phyloP scores from a whole-genome alignment of 2,113 vertebrate genomes.

The Xyrauchen texanus region DNA sequence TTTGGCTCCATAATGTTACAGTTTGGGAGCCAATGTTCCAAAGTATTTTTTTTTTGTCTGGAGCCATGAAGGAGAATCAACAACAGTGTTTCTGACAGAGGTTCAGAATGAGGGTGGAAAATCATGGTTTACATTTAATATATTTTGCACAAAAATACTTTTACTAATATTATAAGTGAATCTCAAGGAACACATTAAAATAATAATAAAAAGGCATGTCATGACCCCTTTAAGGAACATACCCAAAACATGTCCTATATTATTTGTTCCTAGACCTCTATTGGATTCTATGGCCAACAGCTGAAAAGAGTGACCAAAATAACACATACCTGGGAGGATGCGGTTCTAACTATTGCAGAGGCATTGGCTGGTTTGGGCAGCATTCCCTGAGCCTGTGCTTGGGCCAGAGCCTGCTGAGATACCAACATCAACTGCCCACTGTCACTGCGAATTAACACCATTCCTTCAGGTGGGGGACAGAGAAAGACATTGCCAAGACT shows the following conservation, averaged over 20 bases:
- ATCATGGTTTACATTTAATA: too few relatives aligned
- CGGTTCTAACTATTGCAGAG: slow-evolving; percentile 39
- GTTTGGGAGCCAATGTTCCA: too few relatives aligned
- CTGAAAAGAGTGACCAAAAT: neutral
- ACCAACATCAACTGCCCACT: slow-evolving; percentile 93
- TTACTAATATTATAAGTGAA: too few relatives aligned
- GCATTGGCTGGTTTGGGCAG: slow-evolving; percentile 39
- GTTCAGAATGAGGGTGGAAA: too few relatives aligned
- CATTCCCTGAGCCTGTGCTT: slow-evolving; percentile 70
- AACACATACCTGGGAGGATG: slow-evolving; percentile 41
- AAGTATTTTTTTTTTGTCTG: too few relatives aligned
- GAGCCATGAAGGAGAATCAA: too few relatives aligned
- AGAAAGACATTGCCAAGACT: slow-evolving; percentile 59
- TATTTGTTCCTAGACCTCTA: neutral
- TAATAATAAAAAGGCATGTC: too few relatives aligned
- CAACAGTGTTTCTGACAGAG: too few relatives aligned
- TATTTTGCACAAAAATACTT: too few relatives aligned
- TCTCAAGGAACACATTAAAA: too few relatives aligned
- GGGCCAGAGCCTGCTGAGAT: slow-evolving; percentile 86
- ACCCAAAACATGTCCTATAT: neutral
- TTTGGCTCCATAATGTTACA: too few relatives aligned
- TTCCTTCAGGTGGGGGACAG: slow-evolving; percentile 85
- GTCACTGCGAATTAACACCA: slow-evolving; percentile 90
- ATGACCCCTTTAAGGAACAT: too few relatives aligned
- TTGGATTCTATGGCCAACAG: neutral